Base-by-base conservation (phyloP, 2,797 vertebrate species). In the Pyrocephalus nanus region DNA sequence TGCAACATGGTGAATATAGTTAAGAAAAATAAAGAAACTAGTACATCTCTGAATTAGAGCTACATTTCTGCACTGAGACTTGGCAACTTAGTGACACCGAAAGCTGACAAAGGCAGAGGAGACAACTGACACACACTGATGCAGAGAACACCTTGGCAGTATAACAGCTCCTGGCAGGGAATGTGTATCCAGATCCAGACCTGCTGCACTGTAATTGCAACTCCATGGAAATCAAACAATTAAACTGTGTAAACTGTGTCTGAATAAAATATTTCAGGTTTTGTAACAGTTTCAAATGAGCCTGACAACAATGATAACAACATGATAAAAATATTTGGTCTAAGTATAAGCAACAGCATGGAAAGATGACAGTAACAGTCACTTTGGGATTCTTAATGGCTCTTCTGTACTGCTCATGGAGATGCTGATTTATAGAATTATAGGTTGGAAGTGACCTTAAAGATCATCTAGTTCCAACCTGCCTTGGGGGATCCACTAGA, bases 111-210 rank as follows among this genome's bases (percentile, higher is more conserved):
- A 92, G 55, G 53, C 54, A 89, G 48, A 20, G 88, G 42, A 71
- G 53, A 65, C 48, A 87, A 78, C 51, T 90, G 92, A 92, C 54
- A 88, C 43, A 67, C n/a, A 40, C 29, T 51, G 73, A 55, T 1
- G 4, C 72, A 74, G 74, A 88, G 57, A 94, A 67, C 64, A 65
- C 72, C 67, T 9, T 15, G 0, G 76, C 79, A 74, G 21, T 34
- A 53, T 61, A 85, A 69, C 47, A 80, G 73, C 55, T 83, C 72
- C 85, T 95, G 88, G 73, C 90, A 93, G 61, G 61, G 60, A 90
- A 80, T 14, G 11, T 38, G 23, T 29, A 79, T 42, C 58, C 72
- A 58, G 26, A 85, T 57, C 71, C 60, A 83, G 72, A 91, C 53
- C 61, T 72, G 72, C 71, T 62, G 78, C 72, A 80, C n/a, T 50